These are phyloP conservation scores for Lutraria rhynchaena DNA, from an alignment of 1,140 invertebrate species.

Conservation along the genomic window DNA sequence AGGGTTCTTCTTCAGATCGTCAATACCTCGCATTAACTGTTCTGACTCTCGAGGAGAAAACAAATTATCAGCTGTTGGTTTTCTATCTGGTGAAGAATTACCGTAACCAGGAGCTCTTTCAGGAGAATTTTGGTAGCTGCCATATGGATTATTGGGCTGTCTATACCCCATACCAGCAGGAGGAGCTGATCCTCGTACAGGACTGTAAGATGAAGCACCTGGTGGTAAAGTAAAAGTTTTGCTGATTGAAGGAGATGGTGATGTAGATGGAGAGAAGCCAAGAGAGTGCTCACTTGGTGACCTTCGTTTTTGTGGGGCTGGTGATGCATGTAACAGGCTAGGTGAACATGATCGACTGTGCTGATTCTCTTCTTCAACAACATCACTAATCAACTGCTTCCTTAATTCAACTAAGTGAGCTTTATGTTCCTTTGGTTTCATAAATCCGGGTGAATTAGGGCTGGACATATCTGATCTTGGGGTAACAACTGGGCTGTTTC, in stretches of 20 bases:
- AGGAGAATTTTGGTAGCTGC: conserved; percentile 34
- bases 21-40: conserved; percentile 41
- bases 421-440: conserved; percentile 57
- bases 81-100: background rate
- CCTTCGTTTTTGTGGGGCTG: background rate
- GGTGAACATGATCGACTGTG: conserved; percentile 52
- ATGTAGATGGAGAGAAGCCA: conserved; percentile 38
- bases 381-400: conserved; percentile 50
- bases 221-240: conserved; percentile 12
- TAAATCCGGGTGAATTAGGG: conserved; percentile 37
- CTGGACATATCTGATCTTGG: conserved; percentile 40
- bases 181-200: background rate
- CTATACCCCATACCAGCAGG: background rate
- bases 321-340: background rate
- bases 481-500: conserved; percentile 49
- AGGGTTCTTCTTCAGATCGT: conserved; percentile 9
- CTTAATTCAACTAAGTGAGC: conserved; percentile 58
- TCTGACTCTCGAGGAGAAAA: conserved; percentile 37
- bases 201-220: background rate
- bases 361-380: conserved; percentile 42
- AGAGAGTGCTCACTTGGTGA: conserved; percentile 26
- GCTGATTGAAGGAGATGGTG: conserved; percentile 19
- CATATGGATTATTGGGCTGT: background rate
- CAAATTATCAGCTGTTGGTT: conserved; percentile 10
- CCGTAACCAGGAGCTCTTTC: background rate